These are phyloP conservation scores for Saccopteryx leptura DNA, from an alignment of 2,113 vertebrate genomes.

Conservation along the genomic window DNA sequence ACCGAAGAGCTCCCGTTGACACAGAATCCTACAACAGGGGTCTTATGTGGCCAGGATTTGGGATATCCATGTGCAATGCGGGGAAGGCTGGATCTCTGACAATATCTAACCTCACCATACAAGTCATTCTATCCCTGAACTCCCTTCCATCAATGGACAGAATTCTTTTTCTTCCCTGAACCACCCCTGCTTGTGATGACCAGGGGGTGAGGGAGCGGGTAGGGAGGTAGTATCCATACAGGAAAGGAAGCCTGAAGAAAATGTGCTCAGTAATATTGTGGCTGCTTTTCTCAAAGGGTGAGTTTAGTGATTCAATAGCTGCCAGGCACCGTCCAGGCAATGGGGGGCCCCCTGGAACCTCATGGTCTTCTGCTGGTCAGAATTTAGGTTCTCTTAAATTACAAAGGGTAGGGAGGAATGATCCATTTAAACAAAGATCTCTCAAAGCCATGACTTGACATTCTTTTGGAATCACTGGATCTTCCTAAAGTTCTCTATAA, in stretches of 20 bases:
- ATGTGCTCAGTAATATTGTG: neutral
- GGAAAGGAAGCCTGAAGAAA: slow-evolving; percentile 30
- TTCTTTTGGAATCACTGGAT: neutral
- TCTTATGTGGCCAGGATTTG: neutral
- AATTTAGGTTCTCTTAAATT: neutral
- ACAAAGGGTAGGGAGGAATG: neutral
- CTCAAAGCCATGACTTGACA: neutral
- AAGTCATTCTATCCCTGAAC: neutral
- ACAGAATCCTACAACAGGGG: neutral
- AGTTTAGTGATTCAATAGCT: neutral
- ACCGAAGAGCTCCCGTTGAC: neutral
- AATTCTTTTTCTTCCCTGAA: neutral
- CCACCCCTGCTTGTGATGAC: neutral
- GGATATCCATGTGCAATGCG: fast-evolving
- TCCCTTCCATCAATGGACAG: neutral
- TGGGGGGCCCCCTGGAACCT: fast-evolving
- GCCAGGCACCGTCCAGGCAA: too few relatives aligned
- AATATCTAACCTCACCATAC: neutral
- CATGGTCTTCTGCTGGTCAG: neutral
- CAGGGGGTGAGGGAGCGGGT: fast-evolving
- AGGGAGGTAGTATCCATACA: fast-evolving
- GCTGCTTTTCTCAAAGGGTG: neutral
- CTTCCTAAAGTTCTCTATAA: neutral
- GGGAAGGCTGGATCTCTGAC: neutral
- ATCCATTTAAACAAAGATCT: neutral